phyloP scores from a whole-genome alignment of 2,888 invertebrate genomes.

The Epinotia bilunana region DNA sequence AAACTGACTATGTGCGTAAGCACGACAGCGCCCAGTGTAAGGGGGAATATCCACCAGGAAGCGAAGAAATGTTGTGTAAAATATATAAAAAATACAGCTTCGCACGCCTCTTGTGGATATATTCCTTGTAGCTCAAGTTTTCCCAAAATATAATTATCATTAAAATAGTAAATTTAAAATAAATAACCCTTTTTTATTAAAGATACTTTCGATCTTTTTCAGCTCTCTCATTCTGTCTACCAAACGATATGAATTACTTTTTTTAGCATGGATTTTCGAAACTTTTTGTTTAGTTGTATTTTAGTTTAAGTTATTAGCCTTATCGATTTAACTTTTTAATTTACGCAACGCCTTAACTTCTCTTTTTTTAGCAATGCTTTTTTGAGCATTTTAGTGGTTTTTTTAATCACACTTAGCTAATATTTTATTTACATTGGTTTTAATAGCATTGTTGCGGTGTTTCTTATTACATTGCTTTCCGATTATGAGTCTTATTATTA shows the following conservation, averaged over 20 bases:
- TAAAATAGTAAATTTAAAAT: neutral
- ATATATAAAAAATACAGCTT: too few relatives aligned
- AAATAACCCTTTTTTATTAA: constrained; percentile 23
- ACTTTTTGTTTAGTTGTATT: constrained; percentile 29
- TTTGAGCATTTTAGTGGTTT: constrained; percentile 33
- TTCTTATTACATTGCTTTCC: neutral
- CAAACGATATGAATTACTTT: constrained; percentile 1
- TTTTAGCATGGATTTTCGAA: constrained; percentile 35
- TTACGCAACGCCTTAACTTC: constrained; percentile 42
- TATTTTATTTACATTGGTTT: constrained; percentile 21
- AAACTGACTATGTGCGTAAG: too few relatives aligned
- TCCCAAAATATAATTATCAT: neutral
- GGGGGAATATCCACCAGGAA: too few relatives aligned
- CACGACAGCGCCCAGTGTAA: too few relatives aligned
- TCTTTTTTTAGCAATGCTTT: constrained; percentile 43
- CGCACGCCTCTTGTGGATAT: too few relatives aligned
- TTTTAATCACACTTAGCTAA: constrained; percentile 34
- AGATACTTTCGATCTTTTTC: constrained; percentile 22
- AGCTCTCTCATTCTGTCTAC: constrained; percentile 31
- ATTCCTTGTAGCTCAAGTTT: neutral
- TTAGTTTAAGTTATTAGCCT: constrained; percentile 12
- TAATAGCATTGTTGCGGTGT: constrained; percentile 11
- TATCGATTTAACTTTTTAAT: constrained; percentile 17
- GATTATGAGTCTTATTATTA: neutral
- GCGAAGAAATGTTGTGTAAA: too few relatives aligned